Evolutionary conservation across 2,888 invertebrate species (phyloP).

Genomic region (Plusia festucae): DNA sequence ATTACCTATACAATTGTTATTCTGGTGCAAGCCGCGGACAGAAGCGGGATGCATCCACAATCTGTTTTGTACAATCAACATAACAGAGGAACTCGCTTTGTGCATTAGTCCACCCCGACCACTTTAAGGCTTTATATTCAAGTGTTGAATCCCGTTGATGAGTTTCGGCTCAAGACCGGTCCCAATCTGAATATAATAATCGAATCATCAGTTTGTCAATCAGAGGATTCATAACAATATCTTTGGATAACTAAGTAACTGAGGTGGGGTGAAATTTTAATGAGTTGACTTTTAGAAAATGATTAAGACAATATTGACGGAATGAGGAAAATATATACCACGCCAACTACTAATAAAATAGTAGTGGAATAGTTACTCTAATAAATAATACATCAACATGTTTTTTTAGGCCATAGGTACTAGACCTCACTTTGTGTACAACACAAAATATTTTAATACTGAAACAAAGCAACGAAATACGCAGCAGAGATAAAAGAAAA

Average conservation of each 20-base stretch:
- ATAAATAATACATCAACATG: too few relatives aligned
- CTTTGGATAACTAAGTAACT: not conserved
- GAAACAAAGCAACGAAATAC: constrained; percentile 11
- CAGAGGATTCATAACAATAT: constrained; percentile 19
- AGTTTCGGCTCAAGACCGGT: constrained; percentile 57
- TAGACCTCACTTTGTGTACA: not conserved
- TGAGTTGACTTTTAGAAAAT: too few relatives aligned
- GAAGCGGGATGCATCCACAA: constrained; percentile 63
- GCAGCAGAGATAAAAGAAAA: constrained; percentile 24
- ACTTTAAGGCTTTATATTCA: constrained; percentile 57
- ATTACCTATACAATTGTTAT: constrained; percentile 63
- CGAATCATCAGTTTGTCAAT: constrained; percentile 46
- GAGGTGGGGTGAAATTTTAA: not conserved
- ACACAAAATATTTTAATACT: not conserved
- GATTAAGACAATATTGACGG: not conserved
- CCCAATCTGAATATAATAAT: constrained; percentile 56
- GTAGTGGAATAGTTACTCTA: too few relatives aligned
- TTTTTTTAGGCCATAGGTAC: not conserved
- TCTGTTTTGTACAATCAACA: constrained; percentile 76
- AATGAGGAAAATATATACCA: too few relatives aligned
- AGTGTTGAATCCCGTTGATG: constrained; percentile 56
- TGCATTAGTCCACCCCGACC: constrained; percentile 66
- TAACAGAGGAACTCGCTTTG: constrained; percentile 71
- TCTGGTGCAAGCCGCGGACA: constrained; percentile 49
- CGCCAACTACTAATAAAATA: too few relatives aligned